Percentiles rank a stretch among this genome's conserved stretches.
Conservation (phyloP, 2,888 invertebrate species). For the Phania funesta region DNA sequence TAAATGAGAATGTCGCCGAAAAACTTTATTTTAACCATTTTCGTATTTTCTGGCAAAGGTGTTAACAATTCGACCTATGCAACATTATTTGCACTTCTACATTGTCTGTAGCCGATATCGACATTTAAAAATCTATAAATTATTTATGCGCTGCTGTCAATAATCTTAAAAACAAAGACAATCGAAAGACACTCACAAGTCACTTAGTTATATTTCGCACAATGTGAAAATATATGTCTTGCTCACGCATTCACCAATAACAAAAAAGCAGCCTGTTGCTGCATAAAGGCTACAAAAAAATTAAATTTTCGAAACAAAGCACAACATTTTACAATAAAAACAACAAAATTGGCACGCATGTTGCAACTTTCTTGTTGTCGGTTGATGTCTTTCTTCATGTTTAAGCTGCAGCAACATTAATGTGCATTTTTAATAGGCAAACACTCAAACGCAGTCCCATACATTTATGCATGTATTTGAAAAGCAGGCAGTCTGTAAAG, state of each 20-base stretch:
- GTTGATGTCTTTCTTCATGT: slow-evolving; percentile 64
- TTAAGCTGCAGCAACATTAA: slow-evolving; percentile 19
- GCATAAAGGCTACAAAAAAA: not conserved
- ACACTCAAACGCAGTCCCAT: not conserved
- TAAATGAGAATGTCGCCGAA: too few relatives aligned
- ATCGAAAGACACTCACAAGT: slow-evolving; percentile 3
- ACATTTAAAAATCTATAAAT: slow-evolving; percentile 17
- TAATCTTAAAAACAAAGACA: slow-evolving; percentile 20
- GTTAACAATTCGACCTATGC: not conserved
- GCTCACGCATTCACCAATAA: slow-evolving; percentile 48
- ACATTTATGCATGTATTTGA: not conserved
- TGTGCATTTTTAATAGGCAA: not conserved
- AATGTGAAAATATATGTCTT: slow-evolving; percentile 50
- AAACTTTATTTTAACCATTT: too few relatives aligned
- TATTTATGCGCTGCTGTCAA: slow-evolving; percentile 21
- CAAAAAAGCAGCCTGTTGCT: not conserved
- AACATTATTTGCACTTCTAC: not conserved
- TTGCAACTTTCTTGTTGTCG: slow-evolving; percentile 65
- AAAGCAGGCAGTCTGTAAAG: not conserved
- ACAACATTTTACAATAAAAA: slow-evolving; percentile 22
- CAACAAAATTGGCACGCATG: slow-evolving; percentile 64
- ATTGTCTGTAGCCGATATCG: not conserved
- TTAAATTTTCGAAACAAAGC: slow-evolving; percentile 5
- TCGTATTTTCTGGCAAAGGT: not conserved
- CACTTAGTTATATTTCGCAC: slow-evolving; percentile 37